These are phyloP conservation scores for Numenius phaeopus DNA, from an alignment of 2,797 vertebrate species.

Conservation along the genomic window DNA sequence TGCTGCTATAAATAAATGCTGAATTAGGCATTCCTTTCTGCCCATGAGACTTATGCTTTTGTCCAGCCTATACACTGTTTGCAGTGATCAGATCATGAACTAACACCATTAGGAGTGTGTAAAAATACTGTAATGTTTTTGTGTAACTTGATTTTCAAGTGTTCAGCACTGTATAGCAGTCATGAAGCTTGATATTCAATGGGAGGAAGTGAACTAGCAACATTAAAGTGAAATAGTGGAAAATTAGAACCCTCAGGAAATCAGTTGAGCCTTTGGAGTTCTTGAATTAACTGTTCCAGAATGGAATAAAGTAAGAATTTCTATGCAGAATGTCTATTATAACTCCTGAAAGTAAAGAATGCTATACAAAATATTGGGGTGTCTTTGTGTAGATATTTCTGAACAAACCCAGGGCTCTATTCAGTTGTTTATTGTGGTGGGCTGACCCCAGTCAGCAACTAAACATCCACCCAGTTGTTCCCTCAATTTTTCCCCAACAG, in stretches of 20 bases:
- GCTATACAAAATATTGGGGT: rapidly evolving
- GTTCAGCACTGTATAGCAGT: not conserved
- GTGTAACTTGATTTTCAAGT: not conserved
- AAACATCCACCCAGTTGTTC: rapidly evolving
- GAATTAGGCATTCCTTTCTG: not conserved
- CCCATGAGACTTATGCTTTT: not conserved
- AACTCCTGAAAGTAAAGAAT: not conserved
- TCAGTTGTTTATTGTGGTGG: not conserved
- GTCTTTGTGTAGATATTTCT: not conserved
- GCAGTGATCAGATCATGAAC: not conserved
- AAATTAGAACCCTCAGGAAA: not conserved
- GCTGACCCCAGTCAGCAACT: not conserved
- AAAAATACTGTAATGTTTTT: not conserved
- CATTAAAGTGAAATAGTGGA: not conserved
- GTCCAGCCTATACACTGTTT: not conserved
- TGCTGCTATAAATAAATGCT: not conserved
- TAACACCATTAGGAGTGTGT: not conserved
- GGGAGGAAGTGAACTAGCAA: not conserved
- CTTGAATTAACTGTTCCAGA: not conserved
- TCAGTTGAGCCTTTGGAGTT: not conserved
- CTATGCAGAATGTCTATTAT: not conserved
- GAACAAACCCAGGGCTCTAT: not conserved
- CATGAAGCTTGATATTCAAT: not conserved
- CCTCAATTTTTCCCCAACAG: not conserved
- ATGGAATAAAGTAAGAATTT: not conserved